A percentile compares a stretch with the other conserved stretches of the same genome.
phyloP scores from a whole-genome alignment of 2,797 vertebrate genomes.

The Danio tinwini region DNA sequence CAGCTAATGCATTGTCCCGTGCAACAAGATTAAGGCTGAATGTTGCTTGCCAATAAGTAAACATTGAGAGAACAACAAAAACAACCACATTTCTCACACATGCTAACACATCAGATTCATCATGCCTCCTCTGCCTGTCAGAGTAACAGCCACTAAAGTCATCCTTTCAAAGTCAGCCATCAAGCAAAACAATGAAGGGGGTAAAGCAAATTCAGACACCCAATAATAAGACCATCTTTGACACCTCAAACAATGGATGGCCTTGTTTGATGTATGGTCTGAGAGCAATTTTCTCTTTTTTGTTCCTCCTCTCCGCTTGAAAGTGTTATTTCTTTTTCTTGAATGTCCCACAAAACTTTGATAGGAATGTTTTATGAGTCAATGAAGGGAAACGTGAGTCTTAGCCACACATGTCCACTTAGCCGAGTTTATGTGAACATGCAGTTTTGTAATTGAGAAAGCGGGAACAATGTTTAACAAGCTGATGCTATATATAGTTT shows the following conservation, averaged over 20 bases:
- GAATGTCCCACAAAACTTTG: conserved; percentile 45
- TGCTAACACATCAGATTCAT: conserved; percentile 22
- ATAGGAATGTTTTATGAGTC: conserved; percentile 45
- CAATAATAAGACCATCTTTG: conserved; percentile 43
- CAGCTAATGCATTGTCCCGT: not conserved
- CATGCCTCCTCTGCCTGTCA: conserved; percentile 4
- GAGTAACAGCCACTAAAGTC: conserved; percentile 44
- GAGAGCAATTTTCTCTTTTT: conserved; percentile 36
- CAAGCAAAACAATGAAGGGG: conserved; percentile 13
- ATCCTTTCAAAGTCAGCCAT: conserved; percentile 21
- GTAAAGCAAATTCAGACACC: conserved; percentile 15
- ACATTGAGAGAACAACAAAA: conserved; percentile 33
- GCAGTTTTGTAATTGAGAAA: conserved; percentile 33
- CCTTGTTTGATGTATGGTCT: conserved; percentile 44
- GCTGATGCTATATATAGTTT: conserved; percentile 36
- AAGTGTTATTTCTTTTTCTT: conserved; percentile 46
- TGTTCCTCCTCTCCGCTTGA: conserved; percentile 23
- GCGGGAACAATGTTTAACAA: conserved; percentile 35
- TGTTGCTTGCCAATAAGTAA: conserved; percentile 5
- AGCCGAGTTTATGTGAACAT: not conserved
- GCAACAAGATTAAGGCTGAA: conserved; percentile 2
- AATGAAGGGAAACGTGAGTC: conserved; percentile 25
- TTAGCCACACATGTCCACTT: conserved; percentile 12
- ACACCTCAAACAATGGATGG: conserved; percentile 32
- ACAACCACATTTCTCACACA: conserved; percentile 12